phyloP scores from a whole-genome alignment of 1,140 invertebrate species.

The Prorops nasuta region DNA sequence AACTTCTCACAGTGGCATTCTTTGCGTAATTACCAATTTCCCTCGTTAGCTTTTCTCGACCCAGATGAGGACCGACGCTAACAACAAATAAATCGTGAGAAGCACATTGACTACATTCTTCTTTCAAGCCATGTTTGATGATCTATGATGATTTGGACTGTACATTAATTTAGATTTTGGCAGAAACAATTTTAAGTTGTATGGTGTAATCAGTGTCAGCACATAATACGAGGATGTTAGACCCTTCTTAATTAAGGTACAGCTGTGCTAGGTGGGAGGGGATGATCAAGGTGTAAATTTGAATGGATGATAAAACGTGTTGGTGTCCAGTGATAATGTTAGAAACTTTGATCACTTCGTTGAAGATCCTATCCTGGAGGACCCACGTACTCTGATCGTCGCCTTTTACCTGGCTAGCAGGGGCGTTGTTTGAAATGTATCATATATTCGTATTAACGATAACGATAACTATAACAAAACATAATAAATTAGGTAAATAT shows the following conservation, averaged over 20 bases:
- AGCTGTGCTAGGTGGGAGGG: conserved; percentile 43
- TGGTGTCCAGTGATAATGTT: conserved; percentile 21
- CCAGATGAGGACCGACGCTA: background rate
- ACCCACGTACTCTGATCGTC: conserved; percentile 38
- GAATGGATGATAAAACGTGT: conserved; percentile 30
- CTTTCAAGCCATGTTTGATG: conserved; percentile 21
- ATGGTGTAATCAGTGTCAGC: conserved; percentile 54
- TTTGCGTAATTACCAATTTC: conserved; percentile 44
- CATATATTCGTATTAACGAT: conserved; percentile 56
- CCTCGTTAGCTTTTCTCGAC: conserved; percentile 32
- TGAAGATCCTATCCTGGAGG: conserved; percentile 30
- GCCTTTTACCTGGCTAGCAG: conserved; percentile 41
- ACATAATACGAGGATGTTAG: conserved; percentile 52
- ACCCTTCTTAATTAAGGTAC: conserved; percentile 51
- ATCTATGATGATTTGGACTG: conserved; percentile 50
- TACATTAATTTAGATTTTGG: conserved; percentile 45
- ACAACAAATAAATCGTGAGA: background rate
- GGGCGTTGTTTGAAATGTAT: conserved; percentile 57
- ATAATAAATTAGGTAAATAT: conserved; percentile 54
- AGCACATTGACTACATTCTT: background rate
- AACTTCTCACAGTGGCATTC: conserved; percentile 43
- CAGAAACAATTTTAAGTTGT: conserved; percentile 45
- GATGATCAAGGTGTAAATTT: conserved; percentile 43
- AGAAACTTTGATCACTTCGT: conserved; percentile 20
- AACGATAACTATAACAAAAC: conserved; percentile 49